Percentiles rank a stretch among this genome's conserved stretches.
Conservation (phyloP, 2,888 invertebrate species). For the Calameuta pallipes region DNA sequence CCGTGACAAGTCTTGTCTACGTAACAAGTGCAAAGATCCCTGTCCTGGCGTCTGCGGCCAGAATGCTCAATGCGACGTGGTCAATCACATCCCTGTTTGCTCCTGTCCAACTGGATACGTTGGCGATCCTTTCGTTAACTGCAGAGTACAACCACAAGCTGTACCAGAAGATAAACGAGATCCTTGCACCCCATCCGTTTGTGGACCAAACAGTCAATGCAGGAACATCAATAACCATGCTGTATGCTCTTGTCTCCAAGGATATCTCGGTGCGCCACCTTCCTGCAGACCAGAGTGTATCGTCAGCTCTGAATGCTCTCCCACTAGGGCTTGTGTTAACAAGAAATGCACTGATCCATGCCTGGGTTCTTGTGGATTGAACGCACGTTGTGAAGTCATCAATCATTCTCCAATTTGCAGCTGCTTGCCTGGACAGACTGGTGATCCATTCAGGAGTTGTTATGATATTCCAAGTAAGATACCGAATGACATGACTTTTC, state of each 20-base stretch:
- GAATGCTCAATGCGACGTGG: conserved; percentile 81
- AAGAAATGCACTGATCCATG: conserved; percentile 78
- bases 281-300: conserved; percentile 66
- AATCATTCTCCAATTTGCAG: conserved; percentile 68
- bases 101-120: conserved; percentile 65
- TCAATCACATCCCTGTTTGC: conserved; percentile 78
- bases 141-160: conserved; percentile 50
- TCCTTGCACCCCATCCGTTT: conserved; percentile 64
- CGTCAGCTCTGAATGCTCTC: conserved; percentile 67
- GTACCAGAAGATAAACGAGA: conserved; percentile 39
- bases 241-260: conserved; percentile 66
- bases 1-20: conserved; percentile 79
- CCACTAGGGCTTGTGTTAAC: conserved; percentile 74
- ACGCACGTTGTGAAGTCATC: conserved; percentile 70
- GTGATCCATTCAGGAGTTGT: conserved; percentile 84
- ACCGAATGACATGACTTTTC: neutral
- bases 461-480: conserved; percentile 68
- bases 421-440: conserved; percentile 68
- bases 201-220: conserved; percentile 65
- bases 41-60: conserved; percentile 85
- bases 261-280: conserved; percentile 67
- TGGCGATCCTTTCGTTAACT: conserved; percentile 67
- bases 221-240: conserved; percentile 62
- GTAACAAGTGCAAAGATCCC: conserved; percentile 86
- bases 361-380: conserved; percentile 67